Conservation (phyloP, 2,888 invertebrate species). For the Mactromeris polynyma region DNA sequence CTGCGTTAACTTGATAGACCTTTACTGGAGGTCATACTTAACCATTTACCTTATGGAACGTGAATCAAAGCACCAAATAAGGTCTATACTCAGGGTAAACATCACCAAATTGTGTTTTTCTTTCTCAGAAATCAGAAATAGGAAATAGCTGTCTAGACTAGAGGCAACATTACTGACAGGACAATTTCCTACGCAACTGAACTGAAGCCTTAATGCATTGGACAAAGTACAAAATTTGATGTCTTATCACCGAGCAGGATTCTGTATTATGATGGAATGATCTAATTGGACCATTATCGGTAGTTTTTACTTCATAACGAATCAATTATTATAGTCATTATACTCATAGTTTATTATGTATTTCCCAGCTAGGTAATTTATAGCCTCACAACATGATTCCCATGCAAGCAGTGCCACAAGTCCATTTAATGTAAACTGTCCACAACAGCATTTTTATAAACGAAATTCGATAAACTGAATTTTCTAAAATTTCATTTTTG, state of each 20-base stretch:
- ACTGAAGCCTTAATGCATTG: neutral
- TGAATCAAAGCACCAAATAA: neutral
- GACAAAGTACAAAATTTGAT: neutral
- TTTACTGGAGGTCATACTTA: neutral
- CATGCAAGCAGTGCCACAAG: too few species aligned
- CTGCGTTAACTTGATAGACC: neutral
- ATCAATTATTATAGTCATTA: too few species aligned
- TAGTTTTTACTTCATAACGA: too few species aligned
- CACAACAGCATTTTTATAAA: too few species aligned
- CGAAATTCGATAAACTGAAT: too few species aligned
- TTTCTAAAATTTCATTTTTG: too few species aligned
- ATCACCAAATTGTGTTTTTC: neutral
- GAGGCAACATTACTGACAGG: neutral
- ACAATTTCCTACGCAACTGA: constrained; percentile 18
- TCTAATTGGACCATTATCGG: neutral
- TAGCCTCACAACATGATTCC: too few species aligned
- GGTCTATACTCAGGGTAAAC: neutral
- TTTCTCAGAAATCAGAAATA: neutral
- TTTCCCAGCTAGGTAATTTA: too few species aligned
- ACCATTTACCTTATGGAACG: neutral
- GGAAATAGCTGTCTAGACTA: constrained; percentile 19
- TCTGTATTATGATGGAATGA: neutral
- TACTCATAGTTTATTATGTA: too few species aligned
- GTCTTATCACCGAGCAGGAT: neutral
- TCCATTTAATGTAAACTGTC: too few species aligned